phyloP scores from a whole-genome alignment of 2,797 vertebrate genomes.

The Stomatorhinus walkeri region DNA sequence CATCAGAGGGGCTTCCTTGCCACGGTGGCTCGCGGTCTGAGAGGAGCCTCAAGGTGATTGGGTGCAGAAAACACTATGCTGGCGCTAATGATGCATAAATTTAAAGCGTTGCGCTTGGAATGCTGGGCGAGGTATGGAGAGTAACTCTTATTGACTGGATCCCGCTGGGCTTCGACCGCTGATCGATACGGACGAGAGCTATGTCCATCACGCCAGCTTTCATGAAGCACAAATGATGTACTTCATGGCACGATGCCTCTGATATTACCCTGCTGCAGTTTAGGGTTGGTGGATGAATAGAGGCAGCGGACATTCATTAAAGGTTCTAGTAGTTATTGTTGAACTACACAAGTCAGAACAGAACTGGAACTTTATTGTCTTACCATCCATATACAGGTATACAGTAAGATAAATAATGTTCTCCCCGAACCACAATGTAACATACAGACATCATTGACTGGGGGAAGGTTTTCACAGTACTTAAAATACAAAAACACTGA shows the following conservation, averaged over 20 bases:
- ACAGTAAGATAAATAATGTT: not conserved
- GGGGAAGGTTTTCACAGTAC: not conserved
- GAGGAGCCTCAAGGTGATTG: not conserved
- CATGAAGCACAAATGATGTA: not conserved
- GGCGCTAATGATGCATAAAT: not conserved
- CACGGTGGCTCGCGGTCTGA: not conserved
- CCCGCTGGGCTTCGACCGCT: not conserved
- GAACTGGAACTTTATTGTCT: not conserved
- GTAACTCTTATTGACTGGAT: not conserved
- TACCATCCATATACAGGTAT: not conserved
- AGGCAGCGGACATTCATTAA: not conserved
- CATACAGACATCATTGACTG: not conserved
- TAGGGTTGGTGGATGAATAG: not conserved
- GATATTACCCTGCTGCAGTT: constrained; percentile 1
- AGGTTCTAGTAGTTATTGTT: not conserved
- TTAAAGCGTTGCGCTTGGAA: not conserved
- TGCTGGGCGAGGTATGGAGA: not conserved
- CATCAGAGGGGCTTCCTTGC: not conserved
- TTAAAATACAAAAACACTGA: not conserved
- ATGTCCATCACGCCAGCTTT: not conserved
- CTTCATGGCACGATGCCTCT: not conserved
- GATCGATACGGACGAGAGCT: not conserved
- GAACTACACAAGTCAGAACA: not conserved
- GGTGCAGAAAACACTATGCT: not conserved
- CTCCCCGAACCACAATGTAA: not conserved